Conservation (phyloP, 2,888 invertebrate species). For the Archips xylosteana region DNA sequence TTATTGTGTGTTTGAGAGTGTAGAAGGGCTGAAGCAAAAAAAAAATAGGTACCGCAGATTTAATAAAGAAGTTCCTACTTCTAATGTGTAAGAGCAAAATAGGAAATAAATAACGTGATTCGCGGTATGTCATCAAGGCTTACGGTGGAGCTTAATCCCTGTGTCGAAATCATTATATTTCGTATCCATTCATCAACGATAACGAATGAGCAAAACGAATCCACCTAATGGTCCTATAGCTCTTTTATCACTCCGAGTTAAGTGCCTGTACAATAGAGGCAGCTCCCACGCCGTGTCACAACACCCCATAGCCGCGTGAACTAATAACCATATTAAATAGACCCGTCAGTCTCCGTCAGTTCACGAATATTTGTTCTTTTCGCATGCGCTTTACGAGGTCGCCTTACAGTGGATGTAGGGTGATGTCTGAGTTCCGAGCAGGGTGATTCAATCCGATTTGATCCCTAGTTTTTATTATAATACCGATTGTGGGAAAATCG, state of each 20-base stretch:
- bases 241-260: constrained; percentile 81
- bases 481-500: constrained; percentile 81
- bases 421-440: constrained; percentile 65
- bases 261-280: constrained; percentile 80
- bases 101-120: constrained; percentile 7
- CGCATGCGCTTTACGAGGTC: constrained; percentile 50
- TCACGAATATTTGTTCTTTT: constrained; percentile 25
- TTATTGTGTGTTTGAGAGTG: constrained; percentile 30
- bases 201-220: constrained; percentile 84
- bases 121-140: constrained; percentile 13
- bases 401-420: constrained; percentile 55
- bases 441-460: constrained; percentile 74
- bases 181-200: constrained; percentile 78
- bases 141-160: constrained; percentile 50
- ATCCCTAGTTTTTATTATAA: constrained; percentile 73
- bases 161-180: constrained; percentile 68
- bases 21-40: constrained; percentile 7
- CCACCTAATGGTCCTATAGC: constrained; percentile 80
- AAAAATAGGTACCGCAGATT: background rate
- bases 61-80: background rate
- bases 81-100: background rate
- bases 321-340: constrained; percentile 53
- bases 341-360: constrained; percentile 48
- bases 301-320: constrained; percentile 69
- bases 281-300: constrained; percentile 84